phyloP scores from a whole-genome alignment of 2,797 vertebrate genomes.

The Gallinago solitaria region DNA sequence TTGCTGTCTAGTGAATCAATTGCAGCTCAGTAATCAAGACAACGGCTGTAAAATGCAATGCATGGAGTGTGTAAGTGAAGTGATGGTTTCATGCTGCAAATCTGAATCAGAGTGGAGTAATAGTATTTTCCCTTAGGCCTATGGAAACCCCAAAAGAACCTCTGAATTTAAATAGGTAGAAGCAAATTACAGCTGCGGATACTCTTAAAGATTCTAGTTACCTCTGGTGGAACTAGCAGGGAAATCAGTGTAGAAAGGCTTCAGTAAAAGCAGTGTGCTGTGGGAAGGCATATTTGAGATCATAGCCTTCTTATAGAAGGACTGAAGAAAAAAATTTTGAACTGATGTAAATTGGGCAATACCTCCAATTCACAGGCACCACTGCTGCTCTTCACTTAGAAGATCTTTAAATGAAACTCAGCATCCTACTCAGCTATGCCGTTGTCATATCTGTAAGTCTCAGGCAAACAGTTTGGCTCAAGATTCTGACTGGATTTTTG shows the following conservation, averaged over 20 bases:
- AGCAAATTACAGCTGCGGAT: not conserved
- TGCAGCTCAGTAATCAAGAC: slow-evolving; percentile 64
- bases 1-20: slow-evolving; percentile 65
- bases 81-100: not conserved
- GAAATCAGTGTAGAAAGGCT: not conserved
- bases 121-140: not conserved
- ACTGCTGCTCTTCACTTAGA: not conserved
- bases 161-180: not conserved
- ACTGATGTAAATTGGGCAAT: not conserved
- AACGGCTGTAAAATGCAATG: slow-evolving; percentile 2
- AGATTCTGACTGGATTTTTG: not conserved
- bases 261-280: not conserved
- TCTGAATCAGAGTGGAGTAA: slow-evolving; percentile 21
- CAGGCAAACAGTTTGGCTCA: not conserved
- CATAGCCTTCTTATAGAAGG: not conserved
- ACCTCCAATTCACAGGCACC: not conserved
- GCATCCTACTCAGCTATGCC: not conserved
- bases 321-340: not conserved
- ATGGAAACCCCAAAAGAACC: slow-evolving; percentile 15
- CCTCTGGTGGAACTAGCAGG: not conserved
- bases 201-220: not conserved
- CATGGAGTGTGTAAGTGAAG: not conserved
- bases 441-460: not conserved
- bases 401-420: not conserved
- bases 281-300: not conserved